These are phyloP conservation scores for Petrocephalus schoutedeni DNA, from an alignment of 2,797 vertebrate genomes.

Conservation along the genomic window DNA sequence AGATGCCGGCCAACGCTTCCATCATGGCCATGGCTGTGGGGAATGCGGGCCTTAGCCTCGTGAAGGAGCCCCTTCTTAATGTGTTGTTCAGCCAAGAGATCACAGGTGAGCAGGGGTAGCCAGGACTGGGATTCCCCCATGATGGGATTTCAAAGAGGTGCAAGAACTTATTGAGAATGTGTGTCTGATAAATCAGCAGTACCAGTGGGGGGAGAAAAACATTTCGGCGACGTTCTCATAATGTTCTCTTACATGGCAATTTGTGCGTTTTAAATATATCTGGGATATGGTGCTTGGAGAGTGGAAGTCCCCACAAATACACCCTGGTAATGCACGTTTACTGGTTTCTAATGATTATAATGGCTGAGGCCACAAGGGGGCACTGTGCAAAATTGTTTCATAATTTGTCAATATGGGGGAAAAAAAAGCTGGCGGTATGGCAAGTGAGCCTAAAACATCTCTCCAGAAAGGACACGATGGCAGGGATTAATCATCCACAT, in stretches of 20 bases:
- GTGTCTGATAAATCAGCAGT: not conserved
- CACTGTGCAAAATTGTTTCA: conserved; percentile 24
- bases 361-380: conserved; percentile 36
- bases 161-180: not conserved
- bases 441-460: not conserved
- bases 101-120: conserved; percentile 60
- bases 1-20: conserved; percentile 70
- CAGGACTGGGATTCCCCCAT: not conserved
- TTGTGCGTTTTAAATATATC: not conserved
- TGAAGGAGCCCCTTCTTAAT: conserved; percentile 55
- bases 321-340: not conserved
- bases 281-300: not conserved
- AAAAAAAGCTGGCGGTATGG: not conserved
- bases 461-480: not conserved
- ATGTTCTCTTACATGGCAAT: too few relatives aligned
- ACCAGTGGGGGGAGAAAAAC: not conserved
- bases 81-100: conserved; percentile 68
- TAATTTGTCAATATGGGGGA: not conserved
- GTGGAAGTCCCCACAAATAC: not conserved
- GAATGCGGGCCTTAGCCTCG: conserved; percentile 46
- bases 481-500: not conserved
- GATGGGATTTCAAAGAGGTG: not conserved
- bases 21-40: conserved; percentile 56
- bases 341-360: not conserved
- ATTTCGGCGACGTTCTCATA: not conserved